These are phyloP conservation scores for Macrophya annulata DNA, from an alignment of 2,888 invertebrate species.

Conservation along the genomic window DNA sequence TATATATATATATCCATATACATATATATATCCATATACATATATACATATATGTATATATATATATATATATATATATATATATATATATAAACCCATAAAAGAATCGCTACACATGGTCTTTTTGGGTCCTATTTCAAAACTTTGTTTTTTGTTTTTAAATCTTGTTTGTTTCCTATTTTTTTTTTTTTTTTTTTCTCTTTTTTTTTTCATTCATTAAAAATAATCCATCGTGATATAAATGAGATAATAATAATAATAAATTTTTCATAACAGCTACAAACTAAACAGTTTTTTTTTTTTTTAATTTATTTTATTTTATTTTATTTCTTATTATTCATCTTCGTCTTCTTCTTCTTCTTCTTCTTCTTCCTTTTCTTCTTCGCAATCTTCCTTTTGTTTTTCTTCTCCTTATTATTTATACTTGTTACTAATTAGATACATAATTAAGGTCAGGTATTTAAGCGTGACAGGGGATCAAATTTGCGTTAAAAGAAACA, in stretches of 20 bases:
- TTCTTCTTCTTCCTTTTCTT: neutral
- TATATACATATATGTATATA: neutral
- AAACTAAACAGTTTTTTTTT: constrained; percentile 73
- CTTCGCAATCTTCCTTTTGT: neutral
- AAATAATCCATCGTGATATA: neutral
- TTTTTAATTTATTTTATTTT: constrained; percentile 61
- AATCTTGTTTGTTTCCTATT: neutral
- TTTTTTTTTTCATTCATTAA: neutral
- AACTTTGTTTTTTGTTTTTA: constrained; percentile 54
- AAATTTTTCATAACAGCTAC: constrained; percentile 61
- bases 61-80: neutral
- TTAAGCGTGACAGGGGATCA: constrained; percentile 4
- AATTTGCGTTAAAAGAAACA: neutral
- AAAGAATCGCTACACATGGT: constrained; percentile 13
- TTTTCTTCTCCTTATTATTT: neutral
- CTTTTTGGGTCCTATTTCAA: constrained; percentile 69
- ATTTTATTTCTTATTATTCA: neutral
- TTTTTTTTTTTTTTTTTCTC: neutral
- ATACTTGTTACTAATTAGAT: neutral
- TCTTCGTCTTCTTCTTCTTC: neutral
- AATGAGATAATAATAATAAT: constrained; percentile 37
- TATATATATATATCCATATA: neutral
- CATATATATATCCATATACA: neutral
- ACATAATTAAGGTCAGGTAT: constrained; percentile 3
- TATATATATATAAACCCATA: constrained; percentile 10